These are phyloP conservation scores for Eucidaris tribuloides DNA, from an alignment of 35 echinoderm and acorn worm genomes.

Conservation along the genomic window DNA sequence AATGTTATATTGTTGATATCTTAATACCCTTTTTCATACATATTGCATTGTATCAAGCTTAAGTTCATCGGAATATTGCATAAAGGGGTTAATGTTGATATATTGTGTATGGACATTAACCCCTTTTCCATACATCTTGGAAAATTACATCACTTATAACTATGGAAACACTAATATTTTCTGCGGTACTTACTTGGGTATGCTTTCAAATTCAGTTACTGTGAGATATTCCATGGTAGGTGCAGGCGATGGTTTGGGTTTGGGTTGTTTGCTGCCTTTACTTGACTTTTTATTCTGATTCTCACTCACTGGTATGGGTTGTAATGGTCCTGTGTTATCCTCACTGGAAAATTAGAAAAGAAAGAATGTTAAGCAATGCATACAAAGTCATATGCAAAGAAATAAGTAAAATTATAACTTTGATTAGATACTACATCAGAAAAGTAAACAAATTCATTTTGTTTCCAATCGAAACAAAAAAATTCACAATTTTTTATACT, in stretches of 20 bases:
- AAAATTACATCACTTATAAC: background rate
- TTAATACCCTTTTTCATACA: background rate
- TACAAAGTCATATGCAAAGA: background rate
- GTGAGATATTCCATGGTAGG: slow-evolving; percentile 34
- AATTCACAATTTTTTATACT: background rate
- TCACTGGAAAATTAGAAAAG: background rate
- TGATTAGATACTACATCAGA: background rate
- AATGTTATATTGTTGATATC: no score
- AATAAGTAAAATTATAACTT: background rate
- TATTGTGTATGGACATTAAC: background rate
- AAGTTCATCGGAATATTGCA: background rate
- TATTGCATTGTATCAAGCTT: background rate
- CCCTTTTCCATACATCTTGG: background rate
- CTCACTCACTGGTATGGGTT: background rate
- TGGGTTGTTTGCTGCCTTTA: background rate
- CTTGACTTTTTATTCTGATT: background rate
- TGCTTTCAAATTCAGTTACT: slow-evolving; percentile 20
- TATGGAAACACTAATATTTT: background rate
- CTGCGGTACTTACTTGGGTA: slow-evolving; percentile 24
- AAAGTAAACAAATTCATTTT: background rate
- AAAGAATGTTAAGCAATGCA: background rate
- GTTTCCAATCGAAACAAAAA: background rate
- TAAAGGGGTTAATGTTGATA: background rate
- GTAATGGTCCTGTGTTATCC: background rate
- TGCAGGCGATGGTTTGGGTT: background rate